Evolutionary conservation across 53 echinoderm and acorn worm genomes (phyloP).

Genomic region (Hippasteria phrygiana): DNA sequence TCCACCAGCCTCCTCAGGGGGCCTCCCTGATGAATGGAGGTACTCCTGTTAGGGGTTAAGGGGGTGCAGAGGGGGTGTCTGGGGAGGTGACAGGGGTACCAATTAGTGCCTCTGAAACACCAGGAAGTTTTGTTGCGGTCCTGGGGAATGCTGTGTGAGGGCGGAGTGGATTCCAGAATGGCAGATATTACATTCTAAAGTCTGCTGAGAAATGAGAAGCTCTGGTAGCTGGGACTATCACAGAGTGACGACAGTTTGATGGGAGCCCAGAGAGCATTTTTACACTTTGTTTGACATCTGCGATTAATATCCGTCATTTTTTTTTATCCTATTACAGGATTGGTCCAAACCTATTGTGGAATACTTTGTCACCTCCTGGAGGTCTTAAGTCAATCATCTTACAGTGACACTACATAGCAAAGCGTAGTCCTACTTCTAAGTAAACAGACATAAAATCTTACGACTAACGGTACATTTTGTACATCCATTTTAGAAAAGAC

Average conservation of each 20-base stretch:
- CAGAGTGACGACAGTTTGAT: not conserved
- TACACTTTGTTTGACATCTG: not conserved
- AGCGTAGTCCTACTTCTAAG: no score
- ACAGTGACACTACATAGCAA: no score
- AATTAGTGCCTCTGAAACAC: conserved; percentile 42
- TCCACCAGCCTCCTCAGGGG: not conserved
- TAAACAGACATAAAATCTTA: no score
- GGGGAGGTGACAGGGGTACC: conserved; percentile 16
- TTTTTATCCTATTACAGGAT: no score
- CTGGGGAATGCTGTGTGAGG: conserved; percentile 11
- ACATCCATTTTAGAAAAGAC: no score
- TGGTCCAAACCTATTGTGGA: no score
- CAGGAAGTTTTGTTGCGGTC: not conserved
- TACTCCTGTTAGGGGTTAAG: conserved; percentile 8
- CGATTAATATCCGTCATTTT: conserved; percentile 21
- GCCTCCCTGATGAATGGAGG: conserved; percentile 23
- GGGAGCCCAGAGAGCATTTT: not conserved
- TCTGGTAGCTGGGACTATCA: conserved; percentile 3
- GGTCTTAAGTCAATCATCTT: no score
- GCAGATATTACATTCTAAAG: conserved; percentile 3
- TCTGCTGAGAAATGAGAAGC: not conserved
- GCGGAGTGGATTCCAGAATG: not conserved
- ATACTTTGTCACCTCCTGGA: no score
- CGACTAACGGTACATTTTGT: no score
- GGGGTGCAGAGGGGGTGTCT: conserved; percentile 11